Conservation (phyloP, 2,888 invertebrate genomes). For the Trachelus iudaicus region DNA sequence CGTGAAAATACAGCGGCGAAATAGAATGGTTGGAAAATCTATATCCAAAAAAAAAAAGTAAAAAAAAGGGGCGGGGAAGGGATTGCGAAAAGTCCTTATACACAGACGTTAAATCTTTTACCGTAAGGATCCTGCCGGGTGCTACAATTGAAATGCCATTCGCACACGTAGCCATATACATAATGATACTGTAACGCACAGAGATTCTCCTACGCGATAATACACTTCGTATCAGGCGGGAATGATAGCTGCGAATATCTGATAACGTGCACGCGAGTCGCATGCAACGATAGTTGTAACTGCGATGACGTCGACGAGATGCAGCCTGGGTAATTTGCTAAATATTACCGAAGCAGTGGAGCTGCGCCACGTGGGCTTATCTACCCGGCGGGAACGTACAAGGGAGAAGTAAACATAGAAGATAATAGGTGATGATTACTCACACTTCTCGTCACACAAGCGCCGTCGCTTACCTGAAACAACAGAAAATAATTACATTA, state of each 20-base stretch:
- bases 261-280: neutral
- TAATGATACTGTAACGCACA: neutral
- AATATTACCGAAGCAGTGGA: constrained; percentile 8
- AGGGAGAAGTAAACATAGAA: constrained; percentile 48
- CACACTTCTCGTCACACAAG: constrained; percentile 37
- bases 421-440: constrained; percentile 55
- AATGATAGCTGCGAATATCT: neutral
- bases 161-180: neutral
- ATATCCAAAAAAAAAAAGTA: neutral
- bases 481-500: constrained; percentile 55
- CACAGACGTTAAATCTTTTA: neutral
- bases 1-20: neutral
- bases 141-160: neutral
- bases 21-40: neutral
- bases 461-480: constrained; percentile 56
- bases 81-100: neutral
- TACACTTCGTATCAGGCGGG: neutral
- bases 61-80: too few species aligned
- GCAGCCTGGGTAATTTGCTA: constrained; percentile 30
- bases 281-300: neutral
- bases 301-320: constrained; percentile 10
- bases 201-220: neutral
- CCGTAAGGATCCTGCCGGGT: neutral
- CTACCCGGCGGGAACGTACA: constrained; percentile 34
- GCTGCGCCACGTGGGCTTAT: constrained; percentile 1